Evolutionary conservation across 2,113 vertebrate species (phyloP), one percentile per base, ranked within the genome.

Genomic region (Tachuris rubrigastra): DNA sequence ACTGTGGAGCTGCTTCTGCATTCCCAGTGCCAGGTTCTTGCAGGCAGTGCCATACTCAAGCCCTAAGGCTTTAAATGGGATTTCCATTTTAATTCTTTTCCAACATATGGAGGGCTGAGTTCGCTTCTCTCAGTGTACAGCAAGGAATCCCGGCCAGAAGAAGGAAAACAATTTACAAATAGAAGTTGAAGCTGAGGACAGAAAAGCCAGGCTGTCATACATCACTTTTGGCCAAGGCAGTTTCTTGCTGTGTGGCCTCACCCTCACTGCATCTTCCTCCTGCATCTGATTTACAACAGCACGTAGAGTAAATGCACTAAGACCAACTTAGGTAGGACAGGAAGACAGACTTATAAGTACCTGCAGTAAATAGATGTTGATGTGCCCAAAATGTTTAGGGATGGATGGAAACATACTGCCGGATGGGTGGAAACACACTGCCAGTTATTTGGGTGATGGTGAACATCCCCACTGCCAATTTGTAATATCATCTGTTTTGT

Each of bases 391-490:
- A 59, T 4, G 12, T 27, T 3, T 71, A 41, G 49, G 58, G 31
- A 39, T 0, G 0, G 8, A 12, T 10, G 25, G 65, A 62, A 91
- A 81, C 20, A 37, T 1, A 0, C 4, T 46, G 28, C 69, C 82
- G 58, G 31, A 39, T 0, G 0, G 8, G 14, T 10, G 25, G 65
- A 62, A 91, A 81, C 20, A 37, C 1, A 0, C 4, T 46, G 28
- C 69, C 82, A 88, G 62, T 56, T 93, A 75, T 95, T 8, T 85
- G 66, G 93, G 93, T 93, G 90, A 96, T 82, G 91, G 94, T 75
- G 66, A 82, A 92, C 12, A 1, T 10, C 66, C 49, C 1, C 47
- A 0, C 27, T 93, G 96, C 90, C 96, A 95, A 83, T 52, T 33
- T 85, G 93, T 17, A 95, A 95, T 19, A 42, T 33, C 31, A 10